These are phyloP conservation scores for Battus philenor DNA, from an alignment of 1,140 invertebrate species.

Conservation along the genomic window DNA sequence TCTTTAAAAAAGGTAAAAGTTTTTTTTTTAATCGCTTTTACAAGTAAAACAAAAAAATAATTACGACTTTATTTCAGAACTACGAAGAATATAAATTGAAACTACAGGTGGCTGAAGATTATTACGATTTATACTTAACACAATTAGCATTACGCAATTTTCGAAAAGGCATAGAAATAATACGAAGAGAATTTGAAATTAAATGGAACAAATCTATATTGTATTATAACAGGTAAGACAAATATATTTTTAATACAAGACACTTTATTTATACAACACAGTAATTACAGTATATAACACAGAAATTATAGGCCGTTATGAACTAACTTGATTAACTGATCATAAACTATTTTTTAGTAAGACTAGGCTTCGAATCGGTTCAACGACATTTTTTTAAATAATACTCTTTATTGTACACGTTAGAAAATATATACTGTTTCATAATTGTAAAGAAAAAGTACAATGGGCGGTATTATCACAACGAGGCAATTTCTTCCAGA, in stretches of 20 bases:
- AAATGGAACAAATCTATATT: constrained; percentile 71
- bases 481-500: too few species aligned
- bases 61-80: constrained; percentile 37
- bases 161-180: constrained; percentile 52
- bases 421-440: too few species aligned
- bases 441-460: too few species aligned
- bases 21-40: background rate
- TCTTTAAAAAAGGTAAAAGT: constrained; percentile 57
- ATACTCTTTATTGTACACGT: too few species aligned
- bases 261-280: too few species aligned
- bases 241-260: background rate
- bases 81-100: constrained; percentile 68
- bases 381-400: too few species aligned
- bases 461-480: too few species aligned
- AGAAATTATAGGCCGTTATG: too few species aligned
- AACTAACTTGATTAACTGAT: too few species aligned
- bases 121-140: constrained; percentile 76
- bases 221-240: constrained; percentile 75
- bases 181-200: constrained; percentile 62
- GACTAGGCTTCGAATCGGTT: too few species aligned
- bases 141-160: constrained; percentile 75
- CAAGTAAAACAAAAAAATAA: background rate
- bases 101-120: constrained; percentile 79
- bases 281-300: too few species aligned
- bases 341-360: too few species aligned